A percentile compares a stretch with the other conserved stretches of the same genome.
These are phyloP conservation scores for Luidia sarsii DNA, from an alignment of 53 echinoderm and acorn worm genomes.

Conservation along the genomic window DNA sequence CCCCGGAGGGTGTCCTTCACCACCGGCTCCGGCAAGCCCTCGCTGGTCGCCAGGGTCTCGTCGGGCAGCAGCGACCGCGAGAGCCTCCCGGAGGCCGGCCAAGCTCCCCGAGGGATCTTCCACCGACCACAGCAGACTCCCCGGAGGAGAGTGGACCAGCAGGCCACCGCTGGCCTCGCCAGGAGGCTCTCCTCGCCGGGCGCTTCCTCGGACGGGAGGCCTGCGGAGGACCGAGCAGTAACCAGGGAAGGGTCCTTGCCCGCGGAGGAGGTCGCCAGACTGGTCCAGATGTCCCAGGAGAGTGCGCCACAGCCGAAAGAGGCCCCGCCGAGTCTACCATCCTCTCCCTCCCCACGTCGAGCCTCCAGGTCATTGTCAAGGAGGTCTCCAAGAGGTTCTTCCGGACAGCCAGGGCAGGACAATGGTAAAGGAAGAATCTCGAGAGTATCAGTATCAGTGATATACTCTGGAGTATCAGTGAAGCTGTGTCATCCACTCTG, in stretches of 20 bases:
- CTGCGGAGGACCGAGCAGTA: background rate
- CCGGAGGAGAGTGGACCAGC: constrained; percentile 9
- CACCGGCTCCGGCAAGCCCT: background rate
- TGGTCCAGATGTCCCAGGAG: constrained; percentile 21
- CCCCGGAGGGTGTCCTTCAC: constrained; percentile 21
- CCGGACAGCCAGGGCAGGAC: background rate
- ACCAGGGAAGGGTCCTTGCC: background rate
- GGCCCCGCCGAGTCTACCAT: no score
- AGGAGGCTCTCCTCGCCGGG: constrained; percentile 7
- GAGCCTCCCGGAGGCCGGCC: background rate
- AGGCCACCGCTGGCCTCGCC: background rate
- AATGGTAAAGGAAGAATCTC: background rate
- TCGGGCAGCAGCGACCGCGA: constrained; percentile 11
- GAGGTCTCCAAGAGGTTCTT: background rate
- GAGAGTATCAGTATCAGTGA: no score
- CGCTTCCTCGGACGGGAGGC: background rate
- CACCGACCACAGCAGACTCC: constrained; percentile 42
- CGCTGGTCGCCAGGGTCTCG: background rate
- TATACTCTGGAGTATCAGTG: no score
- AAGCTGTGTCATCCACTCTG: no score
- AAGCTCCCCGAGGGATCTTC: background rate
- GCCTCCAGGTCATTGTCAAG: no score
- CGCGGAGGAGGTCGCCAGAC: constrained; percentile 11
- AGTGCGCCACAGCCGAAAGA: no score
- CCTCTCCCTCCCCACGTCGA: no score